These are phyloP conservation scores for Paragorgia papillata DNA, from an alignment of 92 coral and sea anemone species.

Conservation along the genomic window DNA sequence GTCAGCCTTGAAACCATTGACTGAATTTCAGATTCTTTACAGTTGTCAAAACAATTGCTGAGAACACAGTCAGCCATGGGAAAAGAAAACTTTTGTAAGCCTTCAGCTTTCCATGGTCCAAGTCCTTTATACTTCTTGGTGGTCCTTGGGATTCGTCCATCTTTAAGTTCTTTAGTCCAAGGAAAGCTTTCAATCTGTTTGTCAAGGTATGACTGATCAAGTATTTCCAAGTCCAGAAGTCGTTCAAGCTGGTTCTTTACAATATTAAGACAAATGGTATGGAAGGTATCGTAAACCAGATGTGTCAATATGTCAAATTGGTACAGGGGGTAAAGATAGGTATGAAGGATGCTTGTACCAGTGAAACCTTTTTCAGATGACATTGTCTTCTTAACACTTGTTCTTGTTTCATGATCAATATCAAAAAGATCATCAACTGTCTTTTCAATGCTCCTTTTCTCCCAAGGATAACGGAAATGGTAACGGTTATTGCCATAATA, in stretches of 20 bases:
- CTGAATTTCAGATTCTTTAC: constrained; percentile 56
- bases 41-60: constrained; percentile 9
- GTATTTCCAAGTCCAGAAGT: constrained; percentile 52
- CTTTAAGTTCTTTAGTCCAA: constrained; percentile 56
- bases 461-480: constrained; percentile 63
- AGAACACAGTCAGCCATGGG: constrained; percentile 64
- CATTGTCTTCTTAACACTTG: constrained; percentile 51
- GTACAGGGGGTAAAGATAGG: constrained; percentile 56
- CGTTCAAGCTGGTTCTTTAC: constrained; percentile 55
- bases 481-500: constrained; percentile 69
- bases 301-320: constrained; percentile 56
- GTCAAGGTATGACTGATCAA: constrained; percentile 58
- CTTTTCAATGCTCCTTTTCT: constrained; percentile 47
- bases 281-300: constrained; percentile 59
- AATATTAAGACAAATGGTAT: constrained; percentile 58
- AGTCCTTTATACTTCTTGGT: constrained; percentile 52
- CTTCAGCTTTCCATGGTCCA: constrained; percentile 62
- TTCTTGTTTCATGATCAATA: constrained; percentile 59
- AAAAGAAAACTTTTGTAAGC: constrained; percentile 54
- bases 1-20: constrained; percentile 66
- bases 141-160: constrained; percentile 59
- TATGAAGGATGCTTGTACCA: constrained; percentile 65
- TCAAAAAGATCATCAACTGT: constrained; percentile 53
- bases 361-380: constrained; percentile 68
- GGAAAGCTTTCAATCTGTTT: constrained; percentile 54